phyloP scores from a whole-genome alignment of 2,113 vertebrate species.

The Vimba vimba region DNA sequence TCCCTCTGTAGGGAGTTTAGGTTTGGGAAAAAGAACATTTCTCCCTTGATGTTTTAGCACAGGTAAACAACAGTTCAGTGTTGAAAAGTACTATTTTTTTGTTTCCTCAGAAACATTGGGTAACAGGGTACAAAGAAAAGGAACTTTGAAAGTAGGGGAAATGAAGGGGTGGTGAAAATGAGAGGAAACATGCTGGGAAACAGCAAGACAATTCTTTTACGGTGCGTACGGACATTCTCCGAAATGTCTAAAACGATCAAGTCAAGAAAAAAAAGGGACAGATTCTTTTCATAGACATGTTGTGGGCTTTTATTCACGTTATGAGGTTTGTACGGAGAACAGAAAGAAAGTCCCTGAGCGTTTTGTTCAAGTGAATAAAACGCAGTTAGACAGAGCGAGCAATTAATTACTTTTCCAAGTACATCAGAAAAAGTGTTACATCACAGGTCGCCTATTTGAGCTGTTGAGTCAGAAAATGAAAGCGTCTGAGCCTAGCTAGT shows the following conservation, averaged over 20 bases:
- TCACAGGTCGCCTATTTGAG: constrained; percentile 58
- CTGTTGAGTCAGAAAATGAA: constrained; percentile 17
- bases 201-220: constrained; percentile 9
- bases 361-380: constrained; percentile 64
- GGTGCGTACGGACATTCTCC: constrained; percentile 17
- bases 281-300: constrained; percentile 52
- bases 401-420: constrained; percentile 70
- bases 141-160: not conserved
- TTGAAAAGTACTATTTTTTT: not conserved
- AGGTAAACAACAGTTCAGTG: constrained; percentile 38
- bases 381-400: constrained; percentile 59
- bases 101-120: not conserved
- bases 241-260: constrained; percentile 51
- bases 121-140: constrained; percentile 1
- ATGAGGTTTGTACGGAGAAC: constrained; percentile 31
- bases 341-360: constrained; percentile 46
- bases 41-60: constrained; percentile 55
- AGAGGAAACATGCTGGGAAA: constrained; percentile 26
- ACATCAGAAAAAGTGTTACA: constrained; percentile 59
- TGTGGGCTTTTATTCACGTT: constrained; percentile 42
- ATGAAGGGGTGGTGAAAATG: not conserved
- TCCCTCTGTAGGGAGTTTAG: not conserved
- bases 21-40: not conserved
- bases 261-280: constrained; percentile 43
- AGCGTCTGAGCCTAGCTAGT: not conserved